Evolutionary conservation across 2,797 vertebrate species (phyloP).

Genomic region (Salmo trutta): DNA sequence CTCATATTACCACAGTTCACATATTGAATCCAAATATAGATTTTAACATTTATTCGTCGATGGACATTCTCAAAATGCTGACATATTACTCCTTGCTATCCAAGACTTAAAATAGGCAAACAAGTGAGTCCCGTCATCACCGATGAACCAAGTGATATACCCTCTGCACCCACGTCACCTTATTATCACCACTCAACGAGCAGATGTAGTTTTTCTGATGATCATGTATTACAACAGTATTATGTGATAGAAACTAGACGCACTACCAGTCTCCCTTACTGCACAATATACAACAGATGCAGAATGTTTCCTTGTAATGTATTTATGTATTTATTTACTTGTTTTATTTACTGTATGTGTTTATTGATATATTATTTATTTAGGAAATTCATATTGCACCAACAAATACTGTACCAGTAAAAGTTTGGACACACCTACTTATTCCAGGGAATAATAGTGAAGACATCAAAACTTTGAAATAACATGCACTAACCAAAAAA

Average conservation of each 20-base stretch:
- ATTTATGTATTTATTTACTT: slow-evolving; percentile 36
- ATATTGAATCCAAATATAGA: slow-evolving; percentile 49
- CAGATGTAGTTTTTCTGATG: slow-evolving; percentile 61
- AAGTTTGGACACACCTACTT: too few species aligned
- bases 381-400: slow-evolving; percentile 29
- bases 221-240: slow-evolving; percentile 59
- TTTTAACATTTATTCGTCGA: slow-evolving; percentile 31
- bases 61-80: slow-evolving; percentile 57
- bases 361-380: slow-evolving; percentile 15
- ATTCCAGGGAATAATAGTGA: too few species aligned
- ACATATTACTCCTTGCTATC: slow-evolving; percentile 50
- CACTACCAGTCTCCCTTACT: slow-evolving; percentile 74
- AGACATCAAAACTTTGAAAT: too few species aligned
- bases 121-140: slow-evolving; percentile 57
- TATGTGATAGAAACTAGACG: slow-evolving; percentile 29
- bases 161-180: slow-evolving; percentile 30
- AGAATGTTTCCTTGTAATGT: slow-evolving; percentile 55
- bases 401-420: slow-evolving; percentile 20
- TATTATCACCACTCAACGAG: slow-evolving; percentile 53
- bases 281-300: slow-evolving; percentile 73
- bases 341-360: slow-evolving; percentile 33
- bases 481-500: too few species aligned
- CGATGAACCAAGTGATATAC: slow-evolving; percentile 69
- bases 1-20: slow-evolving; percentile 66
- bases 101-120: slow-evolving; percentile 56